Evolutionary conservation across 2,888 invertebrate species (phyloP).

Genomic region (Limenitis camilla): DNA sequence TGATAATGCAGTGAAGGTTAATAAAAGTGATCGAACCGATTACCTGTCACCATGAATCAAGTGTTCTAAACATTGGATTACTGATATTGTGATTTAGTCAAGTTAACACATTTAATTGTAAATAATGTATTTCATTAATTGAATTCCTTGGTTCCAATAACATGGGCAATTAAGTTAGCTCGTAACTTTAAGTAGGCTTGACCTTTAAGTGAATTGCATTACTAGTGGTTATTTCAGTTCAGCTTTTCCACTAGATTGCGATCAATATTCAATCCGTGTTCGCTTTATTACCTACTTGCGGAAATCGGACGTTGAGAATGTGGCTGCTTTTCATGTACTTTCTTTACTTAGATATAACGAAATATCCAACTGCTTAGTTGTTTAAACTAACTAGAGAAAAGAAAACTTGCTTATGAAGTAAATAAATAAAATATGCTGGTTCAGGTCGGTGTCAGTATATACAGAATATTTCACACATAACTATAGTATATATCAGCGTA

Average conservation of each 20-base stretch:
- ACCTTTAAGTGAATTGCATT: slow-evolving; percentile 4
- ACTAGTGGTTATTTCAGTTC: slow-evolving; percentile 6
- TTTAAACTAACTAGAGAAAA: too few relatives aligned
- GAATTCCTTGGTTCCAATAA: background rate
- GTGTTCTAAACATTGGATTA: background rate
- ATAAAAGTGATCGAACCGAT: too few relatives aligned
- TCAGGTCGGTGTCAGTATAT: too few relatives aligned
- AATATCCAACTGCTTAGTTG: too few relatives aligned
- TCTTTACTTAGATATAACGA: too few relatives aligned
- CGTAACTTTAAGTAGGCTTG: background rate
- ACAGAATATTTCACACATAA: too few relatives aligned
- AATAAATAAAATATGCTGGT: too few relatives aligned
- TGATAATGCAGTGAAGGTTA: too few relatives aligned
- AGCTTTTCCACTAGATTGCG: background rate
- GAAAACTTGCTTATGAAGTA: too few relatives aligned
- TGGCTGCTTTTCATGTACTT: too few relatives aligned
- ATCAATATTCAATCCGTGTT: slow-evolving; percentile 21
- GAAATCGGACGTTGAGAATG: slow-evolving; percentile 17
- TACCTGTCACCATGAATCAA: background rate
- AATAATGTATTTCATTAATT: too few relatives aligned
- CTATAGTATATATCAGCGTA: too few relatives aligned
- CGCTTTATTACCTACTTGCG: slow-evolving; percentile 14
- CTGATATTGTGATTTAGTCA: background rate
- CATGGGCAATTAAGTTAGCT: background rate
- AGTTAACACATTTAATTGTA: background rate